Percentiles rank a stretch among this genome's conserved stretches.
Conservation (phyloP, 1,140 invertebrate genomes). For the Atta cephalotes region DNA sequence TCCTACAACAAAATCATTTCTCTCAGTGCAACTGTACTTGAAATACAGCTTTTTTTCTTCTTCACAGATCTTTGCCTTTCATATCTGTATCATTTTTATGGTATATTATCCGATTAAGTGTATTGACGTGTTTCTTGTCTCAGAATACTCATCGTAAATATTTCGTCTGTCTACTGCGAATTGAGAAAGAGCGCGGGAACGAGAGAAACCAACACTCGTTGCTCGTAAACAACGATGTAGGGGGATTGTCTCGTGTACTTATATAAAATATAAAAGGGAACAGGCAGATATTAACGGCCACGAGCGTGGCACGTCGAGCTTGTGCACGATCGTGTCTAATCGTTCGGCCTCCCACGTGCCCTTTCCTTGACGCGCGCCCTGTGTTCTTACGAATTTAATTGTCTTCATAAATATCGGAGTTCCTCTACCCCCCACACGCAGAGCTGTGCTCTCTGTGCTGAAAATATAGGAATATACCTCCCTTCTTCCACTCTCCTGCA, state of each 20-base stretch:
- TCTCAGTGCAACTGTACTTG: neutral
- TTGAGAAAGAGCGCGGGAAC: constrained; percentile 66
- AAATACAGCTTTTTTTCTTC: neutral
- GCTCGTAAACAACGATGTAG: constrained; percentile 71
- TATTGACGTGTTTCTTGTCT: constrained; percentile 18
- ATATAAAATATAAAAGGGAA: constrained; percentile 76
- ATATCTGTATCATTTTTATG: neutral
- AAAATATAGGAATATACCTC: constrained; percentile 34
- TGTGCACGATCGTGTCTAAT: constrained; percentile 67
- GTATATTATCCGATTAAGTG: neutral
- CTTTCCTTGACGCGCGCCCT: constrained; percentile 16
- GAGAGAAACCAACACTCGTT: constrained; percentile 65
- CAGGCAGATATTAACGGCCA: constrained; percentile 74
- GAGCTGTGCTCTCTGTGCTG: neutral
- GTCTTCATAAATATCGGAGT: constrained; percentile 80
- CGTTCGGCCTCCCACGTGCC: constrained; percentile 70
- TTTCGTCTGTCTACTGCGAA: constrained; percentile 11
- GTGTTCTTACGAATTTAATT: constrained; percentile 81
- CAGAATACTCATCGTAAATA: constrained; percentile 17
- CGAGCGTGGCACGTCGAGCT: constrained; percentile 55
- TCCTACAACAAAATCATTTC: too few species aligned
- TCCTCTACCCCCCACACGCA: constrained; percentile 25
- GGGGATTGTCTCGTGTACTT: constrained; percentile 68
- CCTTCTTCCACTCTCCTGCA: neutral
- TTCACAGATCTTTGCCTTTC: neutral